Evolutionary conservation across 2,797 vertebrate genomes (phyloP).

Genomic region (Meda fulgida): DNA sequence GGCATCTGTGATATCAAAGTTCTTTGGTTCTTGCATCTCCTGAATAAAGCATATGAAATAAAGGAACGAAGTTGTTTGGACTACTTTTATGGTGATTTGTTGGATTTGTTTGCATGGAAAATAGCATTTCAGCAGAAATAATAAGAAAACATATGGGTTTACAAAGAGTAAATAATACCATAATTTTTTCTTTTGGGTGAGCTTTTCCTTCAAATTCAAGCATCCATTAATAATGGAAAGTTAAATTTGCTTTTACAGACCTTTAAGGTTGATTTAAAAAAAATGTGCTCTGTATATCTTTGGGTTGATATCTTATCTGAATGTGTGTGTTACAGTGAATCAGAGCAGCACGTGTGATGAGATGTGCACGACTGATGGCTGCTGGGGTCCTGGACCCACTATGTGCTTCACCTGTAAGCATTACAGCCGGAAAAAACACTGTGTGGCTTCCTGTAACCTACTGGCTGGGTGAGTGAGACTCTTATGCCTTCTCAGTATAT

Average conservation of each 20-base stretch:
- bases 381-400: slow-evolving; percentile 90
- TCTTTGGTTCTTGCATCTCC: too few relatives aligned
- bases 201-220: not conserved
- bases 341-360: slow-evolving; percentile 80
- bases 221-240: not conserved
- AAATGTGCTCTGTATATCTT: slow-evolving; percentile 36
- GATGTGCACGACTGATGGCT: slow-evolving; percentile 86
- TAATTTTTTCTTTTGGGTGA: not conserved
- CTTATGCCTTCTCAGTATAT: slow-evolving; percentile 25
- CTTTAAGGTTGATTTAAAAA: not conserved
- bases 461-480: slow-evolving; percentile 83
- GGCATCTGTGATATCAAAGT: too few relatives aligned
- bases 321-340: slow-evolving; percentile 69
- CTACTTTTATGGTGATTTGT: too few relatives aligned
- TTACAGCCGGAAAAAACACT: slow-evolving; percentile 81
- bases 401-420: slow-evolving; percentile 88
- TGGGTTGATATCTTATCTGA: slow-evolving; percentile 6
- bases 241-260: not conserved
- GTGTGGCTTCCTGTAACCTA: slow-evolving; percentile 88
- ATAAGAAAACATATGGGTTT: not conserved
- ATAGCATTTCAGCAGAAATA: not conserved
- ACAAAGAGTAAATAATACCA: not conserved
- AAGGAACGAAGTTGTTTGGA: not conserved
- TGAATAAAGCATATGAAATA: too few relatives aligned
- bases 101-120: not conserved